Evolutionary conservation across 1,140 invertebrate genomes (phyloP).

Genomic region (Arion vulgaris): DNA sequence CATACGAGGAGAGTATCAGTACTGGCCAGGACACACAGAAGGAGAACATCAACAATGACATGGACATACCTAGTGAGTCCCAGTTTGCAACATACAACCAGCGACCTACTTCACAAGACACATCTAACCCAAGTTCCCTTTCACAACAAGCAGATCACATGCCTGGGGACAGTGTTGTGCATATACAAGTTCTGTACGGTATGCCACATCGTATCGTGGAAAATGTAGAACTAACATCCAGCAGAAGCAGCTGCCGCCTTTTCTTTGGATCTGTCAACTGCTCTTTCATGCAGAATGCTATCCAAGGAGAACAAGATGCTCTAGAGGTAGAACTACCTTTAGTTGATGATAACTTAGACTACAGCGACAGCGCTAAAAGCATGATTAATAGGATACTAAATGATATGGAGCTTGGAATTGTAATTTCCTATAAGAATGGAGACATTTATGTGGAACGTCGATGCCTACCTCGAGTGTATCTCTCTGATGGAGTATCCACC

Average conservation of each 20-base stretch:
- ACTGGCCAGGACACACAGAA: neutral
- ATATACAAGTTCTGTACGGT: slow-evolving; percentile 10
- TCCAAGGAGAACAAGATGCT: neutral
- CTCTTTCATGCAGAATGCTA: neutral
- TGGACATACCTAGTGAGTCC: neutral
- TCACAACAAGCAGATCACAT: neutral
- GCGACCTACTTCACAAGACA: neutral
- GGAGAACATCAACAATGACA: neutral
- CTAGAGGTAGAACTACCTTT: neutral
- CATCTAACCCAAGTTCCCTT: neutral
- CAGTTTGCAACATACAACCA: neutral
- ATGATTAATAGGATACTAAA: neutral
- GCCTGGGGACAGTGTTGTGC: neutral
- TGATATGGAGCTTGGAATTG: neutral
- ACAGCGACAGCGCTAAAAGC: neutral
- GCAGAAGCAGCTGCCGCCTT: neutral
- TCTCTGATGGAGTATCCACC: neutral
- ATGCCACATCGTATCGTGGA: neutral
- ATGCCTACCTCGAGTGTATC: slow-evolving; percentile 7
- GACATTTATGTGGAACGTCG: slow-evolving; percentile 15
- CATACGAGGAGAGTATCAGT: neutral
- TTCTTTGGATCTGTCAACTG: slow-evolving; percentile 15
- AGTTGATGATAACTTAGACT: neutral
- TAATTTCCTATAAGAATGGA: neutral
- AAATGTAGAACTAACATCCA: neutral